Conservation (phyloP, 1,140 invertebrate genomes). For the Aethina tumida region DNA sequence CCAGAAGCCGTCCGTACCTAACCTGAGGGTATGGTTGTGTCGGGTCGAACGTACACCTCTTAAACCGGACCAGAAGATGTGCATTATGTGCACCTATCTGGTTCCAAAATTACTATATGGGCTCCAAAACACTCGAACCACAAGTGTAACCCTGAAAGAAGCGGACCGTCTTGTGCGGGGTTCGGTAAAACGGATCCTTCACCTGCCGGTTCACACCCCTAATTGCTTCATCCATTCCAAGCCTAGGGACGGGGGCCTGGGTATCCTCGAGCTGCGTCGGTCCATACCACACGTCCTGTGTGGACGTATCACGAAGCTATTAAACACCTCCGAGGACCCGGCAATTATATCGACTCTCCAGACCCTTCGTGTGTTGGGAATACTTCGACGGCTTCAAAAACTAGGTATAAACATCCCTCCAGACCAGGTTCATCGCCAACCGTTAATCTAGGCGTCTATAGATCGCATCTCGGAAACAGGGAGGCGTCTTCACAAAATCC, state of each 20-base stretch:
- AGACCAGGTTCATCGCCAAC: too few species aligned
- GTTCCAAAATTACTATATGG: conserved; percentile 15
- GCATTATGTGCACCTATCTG: conserved; percentile 9
- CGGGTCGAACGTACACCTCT: conserved; percentile 20
- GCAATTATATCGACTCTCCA: too few species aligned
- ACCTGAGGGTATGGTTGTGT: conserved; percentile 11
- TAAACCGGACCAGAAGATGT: conserved; percentile 28
- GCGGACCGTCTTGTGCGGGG: conserved; percentile 15
- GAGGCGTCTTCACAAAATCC: too few species aligned
- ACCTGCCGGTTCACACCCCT: conserved; percentile 13
- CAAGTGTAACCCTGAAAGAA: conserved; percentile 4
- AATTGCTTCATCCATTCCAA: conserved; percentile 16
- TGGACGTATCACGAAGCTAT: too few species aligned
- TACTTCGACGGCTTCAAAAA: too few species aligned
- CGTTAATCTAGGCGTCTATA: too few species aligned
- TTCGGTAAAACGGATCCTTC: conserved; percentile 9
- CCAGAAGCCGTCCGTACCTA: conserved; percentile 10
- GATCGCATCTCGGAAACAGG: too few species aligned
- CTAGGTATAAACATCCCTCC: too few species aligned
- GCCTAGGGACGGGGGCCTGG: conserved; percentile 21
- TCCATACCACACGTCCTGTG: too few species aligned
- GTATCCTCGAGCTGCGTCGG: too few species aligned
- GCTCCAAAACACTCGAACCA: conserved; percentile 15
- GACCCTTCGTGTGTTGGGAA: too few species aligned
- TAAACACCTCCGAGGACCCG: too few species aligned